These are phyloP conservation scores for Marcusenius ussheri DNA, from an alignment of 2,113 vertebrate genomes.

Conservation along the genomic window DNA sequence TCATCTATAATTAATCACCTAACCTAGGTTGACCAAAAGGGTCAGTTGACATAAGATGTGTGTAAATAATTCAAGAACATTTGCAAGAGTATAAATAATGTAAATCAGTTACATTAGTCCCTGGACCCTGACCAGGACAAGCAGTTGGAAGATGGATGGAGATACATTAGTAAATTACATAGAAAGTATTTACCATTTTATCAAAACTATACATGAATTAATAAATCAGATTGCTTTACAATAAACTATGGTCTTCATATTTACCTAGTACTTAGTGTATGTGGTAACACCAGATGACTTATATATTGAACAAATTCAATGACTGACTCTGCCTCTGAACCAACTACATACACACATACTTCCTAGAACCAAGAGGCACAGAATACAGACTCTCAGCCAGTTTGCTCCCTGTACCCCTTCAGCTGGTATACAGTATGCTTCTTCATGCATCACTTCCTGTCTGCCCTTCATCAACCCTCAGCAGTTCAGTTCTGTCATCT, in stretches of 20 bases:
- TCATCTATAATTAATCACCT: slow-evolving; percentile 7
- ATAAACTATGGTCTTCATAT: not conserved
- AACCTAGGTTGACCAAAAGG: not conserved
- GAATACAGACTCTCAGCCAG: not conserved
- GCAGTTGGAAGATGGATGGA: not conserved
- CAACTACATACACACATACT: not conserved
- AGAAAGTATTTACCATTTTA: not conserved
- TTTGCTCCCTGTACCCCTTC: not conserved
- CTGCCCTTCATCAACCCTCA: not conserved
- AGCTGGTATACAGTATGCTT: not conserved
- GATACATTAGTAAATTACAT: not conserved
- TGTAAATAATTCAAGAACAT: not conserved
- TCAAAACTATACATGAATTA: not conserved
- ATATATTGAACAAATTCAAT: not conserved
- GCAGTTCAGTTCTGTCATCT: not conserved
- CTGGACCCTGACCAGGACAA: not conserved
- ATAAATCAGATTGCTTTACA: not conserved
- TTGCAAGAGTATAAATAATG: not conserved
- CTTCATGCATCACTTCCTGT: slow-evolving; percentile 11
- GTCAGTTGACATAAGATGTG: slow-evolving; percentile 2
- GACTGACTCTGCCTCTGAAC: not conserved
- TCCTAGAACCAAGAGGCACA: not conserved
- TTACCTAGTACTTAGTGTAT: not conserved
- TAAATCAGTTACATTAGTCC: slow-evolving; percentile 4
- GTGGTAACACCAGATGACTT: not conserved